phyloP scores from a whole-genome alignment of 2,888 invertebrate species.

The Oxycera nigricornis region DNA sequence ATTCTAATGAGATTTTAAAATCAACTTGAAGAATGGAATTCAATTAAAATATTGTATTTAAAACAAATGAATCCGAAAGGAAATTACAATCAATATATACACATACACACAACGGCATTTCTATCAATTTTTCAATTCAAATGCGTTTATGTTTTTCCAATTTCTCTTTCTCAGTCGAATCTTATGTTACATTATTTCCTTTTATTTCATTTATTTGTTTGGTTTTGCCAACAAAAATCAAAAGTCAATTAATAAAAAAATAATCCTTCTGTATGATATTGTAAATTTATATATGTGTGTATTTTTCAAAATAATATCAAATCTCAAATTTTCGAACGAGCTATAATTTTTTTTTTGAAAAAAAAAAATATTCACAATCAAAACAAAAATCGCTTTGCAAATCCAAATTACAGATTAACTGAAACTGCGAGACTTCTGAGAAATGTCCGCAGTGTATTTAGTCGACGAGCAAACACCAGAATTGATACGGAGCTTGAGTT shows the following conservation, averaged over 20 bases:
- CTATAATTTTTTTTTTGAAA: too few relatives aligned
- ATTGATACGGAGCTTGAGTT: conserved; percentile 88
- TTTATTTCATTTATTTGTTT: background rate
- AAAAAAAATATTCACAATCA: too few relatives aligned
- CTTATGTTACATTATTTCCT: too few relatives aligned
- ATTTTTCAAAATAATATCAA: background rate
- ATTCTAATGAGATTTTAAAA: too few relatives aligned
- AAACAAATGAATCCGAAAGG: too few relatives aligned
- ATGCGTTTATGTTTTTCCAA: too few relatives aligned
- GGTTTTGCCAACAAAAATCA: background rate
- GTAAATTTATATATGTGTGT: background rate
- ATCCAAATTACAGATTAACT: conserved; percentile 79
- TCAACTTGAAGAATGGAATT: too few relatives aligned
- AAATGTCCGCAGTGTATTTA: conserved; percentile 93
- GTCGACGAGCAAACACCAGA: conserved; percentile 77
- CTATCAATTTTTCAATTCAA: too few relatives aligned
- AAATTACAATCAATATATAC: too few relatives aligned
- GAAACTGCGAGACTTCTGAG: conserved; percentile 96
- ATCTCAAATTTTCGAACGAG: conserved; percentile 14
- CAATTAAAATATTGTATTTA: conserved; percentile 6
- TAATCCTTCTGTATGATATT: background rate
- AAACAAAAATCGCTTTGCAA: conserved; percentile 32
- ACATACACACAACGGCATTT: too few relatives aligned
- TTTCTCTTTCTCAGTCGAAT: too few relatives aligned
- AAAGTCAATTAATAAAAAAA: background rate